Base-by-base conservation (phyloP, 2,888 invertebrate species). In the Thymelicus acteon region DNA sequence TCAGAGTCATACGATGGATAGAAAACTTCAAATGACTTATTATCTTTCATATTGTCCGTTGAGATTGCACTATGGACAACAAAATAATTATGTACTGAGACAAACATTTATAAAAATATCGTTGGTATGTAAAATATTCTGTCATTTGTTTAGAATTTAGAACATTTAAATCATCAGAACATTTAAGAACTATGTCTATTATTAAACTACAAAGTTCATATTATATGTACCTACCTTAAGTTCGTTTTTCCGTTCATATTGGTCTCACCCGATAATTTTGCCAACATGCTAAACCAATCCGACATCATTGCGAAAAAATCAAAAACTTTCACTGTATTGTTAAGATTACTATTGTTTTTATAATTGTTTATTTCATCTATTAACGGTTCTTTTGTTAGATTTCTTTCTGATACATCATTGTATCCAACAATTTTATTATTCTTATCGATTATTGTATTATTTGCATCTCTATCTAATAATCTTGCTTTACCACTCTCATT, bases 1-100 rank as follows among this genome's bases (percentile, higher is more conserved):
- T 87, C 86, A 0, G 82, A 75, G 69, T 86, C 85, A 57, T 86
- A 86, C 8, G 75, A 54, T 1, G 86, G 84, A 66, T 82, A 82
- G 0, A 65, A 44, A 2, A 77, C n/a, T 15, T 72, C 71, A 31
- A 54, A n/a, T 37, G 69, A 37, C n/a, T 68, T 39, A 31, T 72
- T 71, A 31, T 52, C 47, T 10, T 70, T 72, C 7, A 61, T 44
- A 12, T 24, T 57, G 65, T 24, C 31, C 5, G 5, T 48, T 48
- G 31, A 31, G 5, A 31, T 10, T 54, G 54, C 12, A 31, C 57
- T 57, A 13, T 57, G 49, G 10, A 49, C 15, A 49, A 24, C 5
- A 31, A 57, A 57, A 31, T 10, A 31, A 31, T 5, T 31, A 3
- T 31, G 31, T 12, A 57, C 2, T 13, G 6, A 57, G 47, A 47